A percentile compares a stretch with the other conserved stretches of the same genome.
Evolutionary conservation across 2,797 vertebrate genomes (phyloP).

Genomic region (Onychomys arenicola): DNA sequence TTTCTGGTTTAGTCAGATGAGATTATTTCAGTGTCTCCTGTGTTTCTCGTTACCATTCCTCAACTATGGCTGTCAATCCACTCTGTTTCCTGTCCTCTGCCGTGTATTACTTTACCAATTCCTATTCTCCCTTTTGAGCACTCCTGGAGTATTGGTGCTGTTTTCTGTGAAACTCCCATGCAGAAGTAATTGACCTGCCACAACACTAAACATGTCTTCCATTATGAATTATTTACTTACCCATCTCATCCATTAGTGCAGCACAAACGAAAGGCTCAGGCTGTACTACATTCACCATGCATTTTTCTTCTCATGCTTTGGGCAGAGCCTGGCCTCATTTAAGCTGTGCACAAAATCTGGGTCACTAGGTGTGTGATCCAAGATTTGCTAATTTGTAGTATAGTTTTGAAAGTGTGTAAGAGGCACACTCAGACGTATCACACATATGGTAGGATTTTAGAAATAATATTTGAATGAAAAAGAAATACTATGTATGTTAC

Average conservation of each 20-base stretch:
- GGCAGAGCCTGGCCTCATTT: background rate
- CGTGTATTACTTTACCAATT: slow-evolving; percentile 47
- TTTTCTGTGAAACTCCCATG: slow-evolving; percentile 14
- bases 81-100: background rate
- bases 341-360: background rate
- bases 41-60: background rate
- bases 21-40: background rate
- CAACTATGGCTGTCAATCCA: background rate
- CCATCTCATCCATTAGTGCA: slow-evolving; percentile 44
- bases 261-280: background rate
- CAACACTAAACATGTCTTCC: slow-evolving; percentile 33
- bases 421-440: background rate
- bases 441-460: background rate
- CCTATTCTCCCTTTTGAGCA: slow-evolving; percentile 51
- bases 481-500: background rate
- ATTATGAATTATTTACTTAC: slow-evolving; percentile 67
- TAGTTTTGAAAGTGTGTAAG: background rate
- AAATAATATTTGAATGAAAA: background rate
- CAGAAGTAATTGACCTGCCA: slow-evolving; percentile 52
- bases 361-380: background rate
- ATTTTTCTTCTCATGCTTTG: background rate
- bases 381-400: slow-evolving; percentile 41
- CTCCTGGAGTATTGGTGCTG: background rate
- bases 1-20: background rate
- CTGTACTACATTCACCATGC: background rate